Evolutionary conservation across 2,888 invertebrate species (phyloP), one percentile per base, ranked within the genome.

Genomic region (Tillus elongatus): DNA sequence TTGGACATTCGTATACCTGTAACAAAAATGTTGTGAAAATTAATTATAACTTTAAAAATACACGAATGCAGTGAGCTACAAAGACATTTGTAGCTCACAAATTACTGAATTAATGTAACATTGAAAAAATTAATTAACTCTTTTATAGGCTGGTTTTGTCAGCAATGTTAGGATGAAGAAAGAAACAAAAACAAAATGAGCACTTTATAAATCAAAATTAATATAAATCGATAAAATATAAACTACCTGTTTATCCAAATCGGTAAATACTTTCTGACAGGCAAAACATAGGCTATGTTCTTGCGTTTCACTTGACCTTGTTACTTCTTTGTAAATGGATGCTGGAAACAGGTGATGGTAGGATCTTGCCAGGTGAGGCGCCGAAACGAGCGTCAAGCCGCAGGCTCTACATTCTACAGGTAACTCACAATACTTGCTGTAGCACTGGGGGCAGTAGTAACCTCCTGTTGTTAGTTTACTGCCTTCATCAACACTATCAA

Each of bases 291-390:
- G 67, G n/a, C n/a, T n/a, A 19, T 6, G 6, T 1, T 41, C 24
- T 33, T 70, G 67, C 1, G 71, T 66, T 50, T 74, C 75, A 6
- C 73, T 75, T 16, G 75, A 72, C 44, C 74, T 74, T 1, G 68
- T 53, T 16, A 83, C 49, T 67, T 96, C 95, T 35, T 73, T 74
- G 56, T 86, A 98, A 33, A 82, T 75, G 30, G 85, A 81, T 32
- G 95, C 83, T 0, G 96, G 96, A 63, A 97, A 95, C 43, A 98
- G 71, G 67, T 98, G 97, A 62, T 97, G 96, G 64, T 96, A 96
- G 0, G 96, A 95, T 46, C 97, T 77, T 2, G 97, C 96, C 34
- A 98, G 73, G 70, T 99, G 98, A 13, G 97, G 96, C 1, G 98
- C 97, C 1, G 97, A 95, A 9, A 96, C 96, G 32, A 98, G 71